Conservation (phyloP, 2,113 vertebrate genomes). For the Peromyscus leucopus region DNA sequence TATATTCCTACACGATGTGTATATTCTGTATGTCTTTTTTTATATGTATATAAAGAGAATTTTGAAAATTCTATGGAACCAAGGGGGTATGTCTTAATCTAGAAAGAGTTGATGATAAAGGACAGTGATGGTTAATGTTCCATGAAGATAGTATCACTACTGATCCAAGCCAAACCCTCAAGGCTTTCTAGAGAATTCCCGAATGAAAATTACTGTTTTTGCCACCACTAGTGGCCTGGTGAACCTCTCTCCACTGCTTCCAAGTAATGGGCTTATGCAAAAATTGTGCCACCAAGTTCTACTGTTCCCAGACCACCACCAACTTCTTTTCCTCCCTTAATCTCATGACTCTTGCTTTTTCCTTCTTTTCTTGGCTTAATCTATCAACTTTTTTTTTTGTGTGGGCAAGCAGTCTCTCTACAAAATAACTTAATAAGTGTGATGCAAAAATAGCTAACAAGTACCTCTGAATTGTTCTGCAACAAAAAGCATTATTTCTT, state of each 20-base stretch:
- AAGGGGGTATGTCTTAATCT: background rate
- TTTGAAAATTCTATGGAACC: background rate
- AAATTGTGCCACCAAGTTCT: slow-evolving; percentile 42
- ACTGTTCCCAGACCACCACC: slow-evolving; percentile 6
- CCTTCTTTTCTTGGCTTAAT: slow-evolving; percentile 41
- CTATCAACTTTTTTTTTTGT: slow-evolving; percentile 30
- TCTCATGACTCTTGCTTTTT: slow-evolving; percentile 34
- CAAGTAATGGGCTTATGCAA: slow-evolving; percentile 46
- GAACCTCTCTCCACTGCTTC: background rate
- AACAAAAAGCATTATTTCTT: slow-evolving; percentile 55
- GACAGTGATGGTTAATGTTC: background rate
- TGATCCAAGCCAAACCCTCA: background rate
- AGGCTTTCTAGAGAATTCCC: slow-evolving; percentile 24
- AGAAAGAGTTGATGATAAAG: background rate
- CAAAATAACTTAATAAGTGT: slow-evolving; percentile 65
- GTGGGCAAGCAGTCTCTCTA: slow-evolving; percentile 52
- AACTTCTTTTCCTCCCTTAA: slow-evolving; percentile 25
- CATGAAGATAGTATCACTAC: background rate
- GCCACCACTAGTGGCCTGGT: background rate
- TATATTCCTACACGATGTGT: background rate
- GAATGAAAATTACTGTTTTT: background rate
- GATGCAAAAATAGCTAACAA: slow-evolving; percentile 43
- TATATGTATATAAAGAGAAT: background rate
- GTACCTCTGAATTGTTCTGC: slow-evolving; percentile 48
- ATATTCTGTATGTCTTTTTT: background rate